A percentile compares a stretch with the other conserved stretches of the same genome.
Evolutionary conservation across 2,113 vertebrate species (phyloP).

Genomic region (Corynorhinus townsendii): DNA sequence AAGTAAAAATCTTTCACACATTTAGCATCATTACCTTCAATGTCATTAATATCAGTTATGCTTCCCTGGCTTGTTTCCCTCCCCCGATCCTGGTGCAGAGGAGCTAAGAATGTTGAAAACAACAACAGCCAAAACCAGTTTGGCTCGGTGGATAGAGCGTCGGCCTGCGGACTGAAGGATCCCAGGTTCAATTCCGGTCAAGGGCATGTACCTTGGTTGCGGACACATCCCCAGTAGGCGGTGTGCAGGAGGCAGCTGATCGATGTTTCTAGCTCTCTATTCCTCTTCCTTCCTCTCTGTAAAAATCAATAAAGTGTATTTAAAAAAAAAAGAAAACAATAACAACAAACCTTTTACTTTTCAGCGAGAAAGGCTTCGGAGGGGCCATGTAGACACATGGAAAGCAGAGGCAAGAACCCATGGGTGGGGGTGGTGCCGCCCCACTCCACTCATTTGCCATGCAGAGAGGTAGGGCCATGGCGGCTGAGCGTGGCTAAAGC

Average conservation of each 20-base stretch:
- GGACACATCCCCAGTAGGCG: too few species aligned
- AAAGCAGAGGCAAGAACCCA: neutral
- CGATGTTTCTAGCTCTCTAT: too few species aligned
- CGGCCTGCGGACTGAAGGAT: too few species aligned
- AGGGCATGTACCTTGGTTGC: too few species aligned
- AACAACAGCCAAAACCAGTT: too few species aligned
- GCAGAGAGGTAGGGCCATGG: neutral
- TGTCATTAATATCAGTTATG: neutral
- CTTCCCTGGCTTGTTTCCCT: neutral
- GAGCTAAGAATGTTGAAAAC: neutral
- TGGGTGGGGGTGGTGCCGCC: neutral
- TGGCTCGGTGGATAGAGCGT: too few species aligned
- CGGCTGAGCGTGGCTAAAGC: neutral
- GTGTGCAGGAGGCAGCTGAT: too few species aligned
- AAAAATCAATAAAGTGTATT: too few species aligned
- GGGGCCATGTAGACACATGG: neutral
- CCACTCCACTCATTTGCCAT: too few species aligned
- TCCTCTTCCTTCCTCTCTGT: too few species aligned
- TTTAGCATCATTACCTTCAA: neutral
- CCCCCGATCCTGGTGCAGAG: neutral
- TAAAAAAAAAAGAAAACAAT: too few species aligned
- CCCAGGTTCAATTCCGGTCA: too few species aligned
- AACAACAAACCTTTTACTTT: neutral
- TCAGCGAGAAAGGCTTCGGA: neutral
- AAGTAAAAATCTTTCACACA: neutral